Percentiles rank a stretch among this genome's conserved stretches.
These are phyloP conservation scores for Siniperca knerii DNA, from an alignment of 2,113 vertebrate genomes.

Conservation along the genomic window DNA sequence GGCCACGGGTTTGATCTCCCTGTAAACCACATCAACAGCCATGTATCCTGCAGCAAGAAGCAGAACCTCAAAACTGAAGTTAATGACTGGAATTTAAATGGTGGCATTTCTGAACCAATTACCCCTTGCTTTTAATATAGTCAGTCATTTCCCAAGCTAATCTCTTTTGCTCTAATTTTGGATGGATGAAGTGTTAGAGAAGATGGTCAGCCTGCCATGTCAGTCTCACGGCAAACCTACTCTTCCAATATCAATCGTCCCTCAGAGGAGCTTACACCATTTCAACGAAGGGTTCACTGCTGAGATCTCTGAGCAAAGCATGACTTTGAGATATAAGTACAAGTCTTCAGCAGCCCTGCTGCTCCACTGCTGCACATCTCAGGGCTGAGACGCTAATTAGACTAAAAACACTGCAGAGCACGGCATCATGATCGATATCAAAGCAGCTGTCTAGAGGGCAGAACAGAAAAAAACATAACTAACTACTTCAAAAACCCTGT, in stretches of 20 bases:
- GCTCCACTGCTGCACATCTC: slow-evolving; percentile 70
- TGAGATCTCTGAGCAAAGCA: slow-evolving; percentile 62
- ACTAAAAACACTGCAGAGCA: slow-evolving; percentile 76
- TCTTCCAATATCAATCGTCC: slow-evolving; percentile 25
- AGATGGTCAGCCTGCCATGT: slow-evolving; percentile 19
- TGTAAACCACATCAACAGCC: slow-evolving; percentile 26
- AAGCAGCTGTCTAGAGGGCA: slow-evolving; percentile 79
- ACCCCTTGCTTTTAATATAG: not conserved
- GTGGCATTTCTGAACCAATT: slow-evolving; percentile 25
- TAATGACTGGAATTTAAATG: slow-evolving; percentile 43
- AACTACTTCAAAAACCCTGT: slow-evolving; percentile 74
- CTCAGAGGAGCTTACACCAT: slow-evolving; percentile 37
- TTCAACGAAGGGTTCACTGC: slow-evolving; percentile 26
- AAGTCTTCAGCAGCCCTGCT: slow-evolving; percentile 68
- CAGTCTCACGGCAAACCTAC: slow-evolving; percentile 36
- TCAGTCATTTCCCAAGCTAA: not conserved
- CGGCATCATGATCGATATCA: slow-evolving; percentile 81
- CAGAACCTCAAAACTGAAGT: not conserved
- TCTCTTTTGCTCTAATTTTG: slow-evolving; percentile 27
- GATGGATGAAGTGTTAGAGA: slow-evolving; percentile 14
- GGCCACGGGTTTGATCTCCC: slow-evolving; percentile 8
- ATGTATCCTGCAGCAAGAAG: slow-evolving; percentile 9
- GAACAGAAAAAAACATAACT: slow-evolving; percentile 32
- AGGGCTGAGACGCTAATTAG: slow-evolving; percentile 79
- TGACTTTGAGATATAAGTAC: slow-evolving; percentile 64